Evolutionary conservation across 2,888 invertebrate genomes (phyloP), one percentile per base, ranked within the genome.

Genomic region (Tiliacea aurago): DNA sequence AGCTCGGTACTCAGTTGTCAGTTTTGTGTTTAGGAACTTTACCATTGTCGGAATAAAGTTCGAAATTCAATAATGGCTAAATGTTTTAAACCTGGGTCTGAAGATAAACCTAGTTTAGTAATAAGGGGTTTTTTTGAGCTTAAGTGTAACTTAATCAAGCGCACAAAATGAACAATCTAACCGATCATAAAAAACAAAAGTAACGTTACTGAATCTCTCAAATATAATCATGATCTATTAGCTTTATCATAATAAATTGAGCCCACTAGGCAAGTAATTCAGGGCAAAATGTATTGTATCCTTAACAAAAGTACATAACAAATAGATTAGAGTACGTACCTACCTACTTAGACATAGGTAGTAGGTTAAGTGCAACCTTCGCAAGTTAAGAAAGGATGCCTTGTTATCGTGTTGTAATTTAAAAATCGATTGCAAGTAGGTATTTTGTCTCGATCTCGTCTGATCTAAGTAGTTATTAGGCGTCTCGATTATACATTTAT

Each of bases 301-400:
- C 7, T 59, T 28, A 28, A 28, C 28, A 28, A 28, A 28, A 28
- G 28, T 28, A 28, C 28, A 28, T 28, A 28, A n/a, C n/a, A 28
- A 28, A 28, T 28, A 28, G 28, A 28, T 28, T 28, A 28, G 28
- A 28, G 28, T n/a, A n/a, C 37, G 41, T 15, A 61, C 51, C 11
- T n/a, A 47, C 23, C 45, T n/a, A 61, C 28, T 7, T 28, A 63
- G 28, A 20, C 28, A 28, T 45, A 45, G 18, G 28, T 7, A 20
- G 1, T n/a, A 11, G 20, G 4, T 56, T n/a, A 18, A 1, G 28
- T 28, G 23, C 23, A 74, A 75, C 61, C 59, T 72, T 75, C 37
- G n/a, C 45, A 45, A 53, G 49, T 43, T 73, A 73, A 45, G 61
- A 75, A 68, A 77, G 49, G 37, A 41, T 28, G 33, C 28, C 37